Base-by-base conservation (phyloP, 2,888 invertebrate genomes). In the Rhagium mordax region DNA sequence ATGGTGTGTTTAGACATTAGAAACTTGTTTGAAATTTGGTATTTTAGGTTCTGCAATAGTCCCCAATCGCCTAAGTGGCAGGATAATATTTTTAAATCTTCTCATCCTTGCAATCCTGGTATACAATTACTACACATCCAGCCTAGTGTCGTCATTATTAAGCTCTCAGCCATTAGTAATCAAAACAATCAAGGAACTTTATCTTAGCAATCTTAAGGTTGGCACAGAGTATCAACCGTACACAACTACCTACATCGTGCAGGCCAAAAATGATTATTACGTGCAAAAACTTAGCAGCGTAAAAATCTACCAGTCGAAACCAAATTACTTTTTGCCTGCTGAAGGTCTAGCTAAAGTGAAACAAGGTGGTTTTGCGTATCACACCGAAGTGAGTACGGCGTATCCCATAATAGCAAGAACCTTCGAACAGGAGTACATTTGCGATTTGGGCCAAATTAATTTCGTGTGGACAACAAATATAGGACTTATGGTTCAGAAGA, bases 61-160 rank as follows among this genome's bases (percentile, higher is more conserved):
- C 24, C 85, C 86, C 0, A 74, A 77, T 3, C 76, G 78, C 53
- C 20, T 79, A 3, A 81, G 85, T 3, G 84, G 85, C 29, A 81
- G 86, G 57, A 81, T 86, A 18, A 75, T 85, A 10, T 79, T 85
- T 55, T 75, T 87, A 8, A 78, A 77, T 21, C 77, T 85, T 5
- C 79, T 86, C 13, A 72, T 86, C 5, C 80, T 86, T 15, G 86
- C 86, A 7, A 79, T 90, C 0, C 83, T 91, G 13, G 85, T 90
- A 2, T 91, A 90, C 84, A 91, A 91, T 81, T 91, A 90, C 84
- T 91, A 91, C 83, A 91, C 91, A 0, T 91, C 91, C 59, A 91
- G 91, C 74, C 90, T 91, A 13, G 90, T 91, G 3, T 91, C 91
- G 62, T 90, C 90, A 84, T 84, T 91, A 3, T 85, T 91, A 33